phyloP scores from a whole-genome alignment of 2,113 vertebrate species.

The Probosciger aterrimus region DNA sequence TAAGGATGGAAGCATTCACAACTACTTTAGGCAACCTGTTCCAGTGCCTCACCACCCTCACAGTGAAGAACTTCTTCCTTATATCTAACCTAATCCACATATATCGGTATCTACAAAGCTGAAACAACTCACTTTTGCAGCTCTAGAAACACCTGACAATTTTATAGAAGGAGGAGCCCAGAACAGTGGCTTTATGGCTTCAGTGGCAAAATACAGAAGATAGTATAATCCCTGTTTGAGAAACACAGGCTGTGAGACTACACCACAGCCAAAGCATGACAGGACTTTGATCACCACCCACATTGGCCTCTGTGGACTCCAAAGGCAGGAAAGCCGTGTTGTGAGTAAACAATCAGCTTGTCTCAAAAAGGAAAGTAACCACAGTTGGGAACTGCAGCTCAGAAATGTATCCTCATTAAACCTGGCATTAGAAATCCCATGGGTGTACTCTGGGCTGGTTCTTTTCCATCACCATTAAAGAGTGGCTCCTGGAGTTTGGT shows the following conservation, averaged over 20 bases:
- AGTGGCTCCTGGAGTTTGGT: neutral
- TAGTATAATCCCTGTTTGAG: neutral
- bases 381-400: neutral
- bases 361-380: neutral
- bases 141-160: neutral
- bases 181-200: neutral
- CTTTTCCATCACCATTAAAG: neutral
- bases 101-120: neutral
- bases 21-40: neutral
- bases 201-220: neutral
- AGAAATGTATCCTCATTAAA: neutral
- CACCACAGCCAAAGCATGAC: neutral
- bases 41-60: neutral
- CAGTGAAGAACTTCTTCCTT: neutral
- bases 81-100: neutral
- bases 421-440: neutral
- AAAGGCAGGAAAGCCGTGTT: neutral
- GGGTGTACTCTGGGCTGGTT: neutral
- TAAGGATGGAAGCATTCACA: neutral
- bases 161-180: neutral
- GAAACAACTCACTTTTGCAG: neutral
- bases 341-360: neutral
- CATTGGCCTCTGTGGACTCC: neutral
- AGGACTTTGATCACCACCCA: neutral
- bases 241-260: neutral